Evolutionary conservation across 2,797 vertebrate species (phyloP).

Genomic region (Acanthurus lineatus): DNA sequence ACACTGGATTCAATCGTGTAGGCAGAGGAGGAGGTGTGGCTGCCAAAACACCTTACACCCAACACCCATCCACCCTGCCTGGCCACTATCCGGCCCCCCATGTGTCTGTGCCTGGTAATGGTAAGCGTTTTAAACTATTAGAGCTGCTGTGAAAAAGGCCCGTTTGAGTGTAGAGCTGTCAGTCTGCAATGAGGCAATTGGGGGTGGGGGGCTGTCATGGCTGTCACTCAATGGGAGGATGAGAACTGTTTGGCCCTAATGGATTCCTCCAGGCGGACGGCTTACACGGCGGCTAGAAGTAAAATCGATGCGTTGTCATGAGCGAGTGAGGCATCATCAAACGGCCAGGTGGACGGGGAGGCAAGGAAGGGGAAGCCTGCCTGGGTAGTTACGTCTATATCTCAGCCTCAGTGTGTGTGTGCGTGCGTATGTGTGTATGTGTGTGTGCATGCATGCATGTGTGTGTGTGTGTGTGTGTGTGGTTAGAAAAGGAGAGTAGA

Average conservation of each 20-base stretch:
- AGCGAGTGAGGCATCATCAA: slow-evolving; percentile 91
- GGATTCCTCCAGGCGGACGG: slow-evolving; percentile 97
- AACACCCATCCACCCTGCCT: slow-evolving; percentile 35
- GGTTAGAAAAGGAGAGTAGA: slow-evolving; percentile 82
- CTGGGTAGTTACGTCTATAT: slow-evolving; percentile 85
- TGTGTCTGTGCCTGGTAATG: slow-evolving; percentile 94
- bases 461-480: slow-evolving; percentile 18
- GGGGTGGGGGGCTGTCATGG: slow-evolving; percentile 93
- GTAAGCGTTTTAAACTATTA: slow-evolving; percentile 98
- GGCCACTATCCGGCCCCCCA: slow-evolving; percentile 63
- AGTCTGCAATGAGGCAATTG: slow-evolving; percentile 91
- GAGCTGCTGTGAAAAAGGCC: slow-evolving; percentile 93
- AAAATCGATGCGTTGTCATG: slow-evolving; percentile 99
- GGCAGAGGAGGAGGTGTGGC: slow-evolving; percentile 51
- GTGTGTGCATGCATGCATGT: slow-evolving; percentile 30
- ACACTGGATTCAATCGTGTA: slow-evolving; percentile 34
- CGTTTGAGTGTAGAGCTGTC: slow-evolving; percentile 93
- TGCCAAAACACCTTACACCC: slow-evolving; percentile 57
- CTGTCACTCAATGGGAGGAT: slow-evolving; percentile 97
- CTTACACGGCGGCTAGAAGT: slow-evolving; percentile 94
- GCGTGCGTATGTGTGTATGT: slow-evolving; percentile 45
- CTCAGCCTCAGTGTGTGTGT: slow-evolving; percentile 56
- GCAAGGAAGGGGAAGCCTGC: slow-evolving; percentile 73
- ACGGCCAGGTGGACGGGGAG: slow-evolving; percentile 91
- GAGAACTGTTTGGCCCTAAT: slow-evolving; percentile 98